These are phyloP conservation scores for Cynopterus sphinx DNA, from an alignment of 2,797 vertebrate species.

Conservation along the genomic window DNA sequence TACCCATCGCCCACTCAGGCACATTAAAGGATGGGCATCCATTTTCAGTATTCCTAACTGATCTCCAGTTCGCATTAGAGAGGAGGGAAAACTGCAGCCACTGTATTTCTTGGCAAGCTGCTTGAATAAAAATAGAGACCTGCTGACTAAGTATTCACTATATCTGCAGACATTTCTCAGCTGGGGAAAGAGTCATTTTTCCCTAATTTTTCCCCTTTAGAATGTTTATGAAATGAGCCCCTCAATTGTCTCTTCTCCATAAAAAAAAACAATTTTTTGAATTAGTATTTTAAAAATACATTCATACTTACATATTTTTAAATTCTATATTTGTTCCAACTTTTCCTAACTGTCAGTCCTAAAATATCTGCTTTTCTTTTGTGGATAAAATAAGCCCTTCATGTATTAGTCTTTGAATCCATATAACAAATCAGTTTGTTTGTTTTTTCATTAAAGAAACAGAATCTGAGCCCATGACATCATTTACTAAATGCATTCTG, in stretches of 20 bases:
- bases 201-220: constrained; percentile 62
- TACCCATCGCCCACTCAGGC: constrained; percentile 54
- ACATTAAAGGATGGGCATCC: constrained; percentile 64
- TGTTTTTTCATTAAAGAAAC: constrained; percentile 5
- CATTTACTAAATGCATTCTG: constrained; percentile 9
- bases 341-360: constrained; percentile 38
- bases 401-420: neutral
- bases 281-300: constrained; percentile 58
- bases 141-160: constrained; percentile 77
- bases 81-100: constrained; percentile 74
- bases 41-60: constrained; percentile 67
- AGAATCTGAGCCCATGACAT: neutral
- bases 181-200: constrained; percentile 59
- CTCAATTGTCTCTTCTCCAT: neutral
- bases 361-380: constrained; percentile 55
- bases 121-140: constrained; percentile 78
- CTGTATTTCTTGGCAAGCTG: constrained; percentile 79
- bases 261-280: constrained; percentile 28
- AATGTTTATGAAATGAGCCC: constrained; percentile 73
- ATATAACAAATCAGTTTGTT: neutral
- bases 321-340: constrained; percentile 40
- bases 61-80: constrained; percentile 54
- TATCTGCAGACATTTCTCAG: constrained; percentile 77
- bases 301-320: constrained; percentile 8
- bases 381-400: constrained; percentile 27